Evolutionary conservation across 2,113 vertebrate genomes (phyloP).

Genomic region (Ursus arctos): DNA sequence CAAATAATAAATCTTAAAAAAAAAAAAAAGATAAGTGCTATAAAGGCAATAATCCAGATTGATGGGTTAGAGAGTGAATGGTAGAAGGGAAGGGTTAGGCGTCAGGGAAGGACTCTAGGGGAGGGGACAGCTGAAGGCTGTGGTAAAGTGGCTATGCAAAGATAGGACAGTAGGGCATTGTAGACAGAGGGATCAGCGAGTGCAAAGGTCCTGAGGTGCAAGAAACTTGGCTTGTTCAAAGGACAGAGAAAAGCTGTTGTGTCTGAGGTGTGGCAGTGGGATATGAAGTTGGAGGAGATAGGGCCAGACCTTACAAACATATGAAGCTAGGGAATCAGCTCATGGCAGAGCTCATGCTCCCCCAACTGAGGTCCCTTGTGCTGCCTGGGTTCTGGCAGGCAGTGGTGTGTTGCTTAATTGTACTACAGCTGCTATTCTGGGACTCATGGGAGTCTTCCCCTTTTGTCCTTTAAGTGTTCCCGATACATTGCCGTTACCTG

Average conservation of each 20-base stretch:
- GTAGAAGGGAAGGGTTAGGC: not conserved
- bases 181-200: not conserved
- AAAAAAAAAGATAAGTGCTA: not conserved
- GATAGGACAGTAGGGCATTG: not conserved
- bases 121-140: not conserved
- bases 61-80: not conserved
- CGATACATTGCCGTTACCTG: rapidly evolving
- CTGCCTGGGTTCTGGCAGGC: not conserved
- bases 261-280: not conserved
- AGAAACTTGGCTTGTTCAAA: not conserved
- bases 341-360: not conserved
- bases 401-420: not conserved
- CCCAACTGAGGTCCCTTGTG: not conserved
- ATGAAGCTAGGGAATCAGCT: not conserved
- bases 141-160: not conserved
- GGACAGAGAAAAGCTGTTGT: not conserved
- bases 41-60: not conserved
- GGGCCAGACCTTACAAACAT: not conserved
- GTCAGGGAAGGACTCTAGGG: not conserved
- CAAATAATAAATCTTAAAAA: not conserved
- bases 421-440: not conserved
- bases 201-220: not conserved
- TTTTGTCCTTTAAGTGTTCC: not conserved
- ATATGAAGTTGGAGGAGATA: not conserved
- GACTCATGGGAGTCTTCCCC: not conserved